Base-by-base conservation (phyloP, 2,113 vertebrate genomes). In the Pica pica region DNA sequence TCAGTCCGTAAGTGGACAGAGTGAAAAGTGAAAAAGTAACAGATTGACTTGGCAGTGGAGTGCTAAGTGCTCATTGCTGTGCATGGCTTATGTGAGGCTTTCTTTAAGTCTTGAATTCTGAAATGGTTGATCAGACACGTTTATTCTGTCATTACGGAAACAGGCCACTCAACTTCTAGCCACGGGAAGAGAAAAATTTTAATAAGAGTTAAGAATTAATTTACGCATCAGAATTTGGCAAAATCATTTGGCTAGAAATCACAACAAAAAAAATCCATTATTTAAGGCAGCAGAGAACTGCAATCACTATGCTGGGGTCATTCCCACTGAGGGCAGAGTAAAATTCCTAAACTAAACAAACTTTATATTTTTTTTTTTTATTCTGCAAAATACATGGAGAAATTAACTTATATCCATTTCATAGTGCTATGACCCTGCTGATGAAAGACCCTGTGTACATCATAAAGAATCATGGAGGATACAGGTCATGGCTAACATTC, bases 201-300 rank as follows among this genome's bases (percentile, higher is more conserved):
- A 95, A 73, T 81, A 95, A 95, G 50, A 97, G 13, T 41, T 41
- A 41, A 41, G 39, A 97, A 96, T 93, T 13, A 93, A 75, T 88
- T 92, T 92, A 79, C 90, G 30, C 28, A 73, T 56, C 59, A 87
- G 79, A 83, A 87, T 94, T 56, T 57, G 63, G 22, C 31, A 95
- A 93, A 89, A 96, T 77, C n/a, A 46, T 89, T 90, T 94, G 61
- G 50, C 8, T 76, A 74, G 67, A 93, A 94, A 75, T 83, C 31
- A 73, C n/a, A 89, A 42, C n/a, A n/a, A 64, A 91, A 74, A 68
- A 42, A 39, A 46, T 57, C 39, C 12, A 13, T 92, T 56, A 61
- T 24, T 28, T 42, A 71, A 83, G 15, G 44, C 13, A 67, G 12
- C 4, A 79, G 18, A 86, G 57, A 55, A 56, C 23, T 49, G 15